Evolutionary conservation across 1,140 invertebrate genomes (phyloP).

Genomic region (Lordiphosa clarofinis): DNA sequence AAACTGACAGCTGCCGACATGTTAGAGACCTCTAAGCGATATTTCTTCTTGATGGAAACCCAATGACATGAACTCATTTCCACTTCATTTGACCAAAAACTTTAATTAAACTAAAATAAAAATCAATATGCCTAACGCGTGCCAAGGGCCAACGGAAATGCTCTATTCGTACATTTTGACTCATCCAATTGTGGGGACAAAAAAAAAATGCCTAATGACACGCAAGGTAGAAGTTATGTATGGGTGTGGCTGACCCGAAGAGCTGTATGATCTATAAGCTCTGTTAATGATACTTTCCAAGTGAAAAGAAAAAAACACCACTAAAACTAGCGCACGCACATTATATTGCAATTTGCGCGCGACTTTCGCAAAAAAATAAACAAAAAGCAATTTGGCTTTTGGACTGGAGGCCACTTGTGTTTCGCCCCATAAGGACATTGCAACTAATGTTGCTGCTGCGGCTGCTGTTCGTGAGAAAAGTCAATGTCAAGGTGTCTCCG

Average conservation of each 20-base stretch:
- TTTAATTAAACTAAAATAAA: slow-evolving; percentile 42
- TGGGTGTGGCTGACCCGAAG: slow-evolving; percentile 24
- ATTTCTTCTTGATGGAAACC: slow-evolving; percentile 18
- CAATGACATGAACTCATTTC: slow-evolving; percentile 24
- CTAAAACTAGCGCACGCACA: slow-evolving; percentile 70
- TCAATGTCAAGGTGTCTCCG: slow-evolving; percentile 64
- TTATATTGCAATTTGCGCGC: slow-evolving; percentile 69
- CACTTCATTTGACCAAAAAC: slow-evolving; percentile 8
- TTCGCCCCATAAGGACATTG: slow-evolving; percentile 47
- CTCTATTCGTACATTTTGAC: slow-evolving; percentile 23
- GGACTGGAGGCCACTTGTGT: slow-evolving; percentile 34
- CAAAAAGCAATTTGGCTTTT: slow-evolving; percentile 32
- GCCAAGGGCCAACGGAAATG: slow-evolving; percentile 31
- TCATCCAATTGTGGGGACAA: slow-evolving; percentile 9
- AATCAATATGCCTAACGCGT: slow-evolving; percentile 46
- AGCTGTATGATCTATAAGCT: slow-evolving; percentile 35
- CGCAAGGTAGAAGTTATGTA: slow-evolving; percentile 37
- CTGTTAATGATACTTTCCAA: slow-evolving; percentile 61
- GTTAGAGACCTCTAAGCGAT: slow-evolving; percentile 7
- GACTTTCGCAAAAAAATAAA: slow-evolving; percentile 21
- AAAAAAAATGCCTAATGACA: slow-evolving; percentile 34
- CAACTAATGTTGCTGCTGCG: slow-evolving; percentile 28
- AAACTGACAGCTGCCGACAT: slow-evolving; percentile 46
- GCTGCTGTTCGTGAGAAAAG: slow-evolving; percentile 49
- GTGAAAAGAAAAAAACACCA: slow-evolving; percentile 44